These are phyloP conservation scores for Oreochromis spilurus DNA, from an alignment of 2,113 vertebrate species.

Conservation along the genomic window DNA sequence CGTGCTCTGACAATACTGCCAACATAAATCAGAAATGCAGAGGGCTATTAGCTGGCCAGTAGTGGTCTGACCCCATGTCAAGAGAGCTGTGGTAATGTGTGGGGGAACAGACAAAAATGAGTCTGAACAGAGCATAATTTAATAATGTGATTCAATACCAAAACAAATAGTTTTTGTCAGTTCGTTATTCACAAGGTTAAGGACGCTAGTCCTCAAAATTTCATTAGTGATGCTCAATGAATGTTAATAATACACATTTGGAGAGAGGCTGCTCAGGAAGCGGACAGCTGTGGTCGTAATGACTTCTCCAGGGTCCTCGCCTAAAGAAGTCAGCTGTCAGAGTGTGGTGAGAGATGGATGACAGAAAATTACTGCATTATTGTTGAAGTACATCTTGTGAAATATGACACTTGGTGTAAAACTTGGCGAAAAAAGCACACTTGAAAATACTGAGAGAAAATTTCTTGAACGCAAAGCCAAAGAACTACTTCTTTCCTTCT, in stretches of 20 bases:
- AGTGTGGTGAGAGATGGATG: background rate
- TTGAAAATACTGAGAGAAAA: background rate
- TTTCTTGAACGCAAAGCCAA: background rate
- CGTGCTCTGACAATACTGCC: background rate
- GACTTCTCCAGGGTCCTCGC: conserved; percentile 13
- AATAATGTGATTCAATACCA: background rate
- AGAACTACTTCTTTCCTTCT: background rate
- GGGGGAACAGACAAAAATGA: background rate
- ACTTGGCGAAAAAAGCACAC: background rate
- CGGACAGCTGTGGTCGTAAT: background rate
- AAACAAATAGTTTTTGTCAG: conserved; percentile 10
- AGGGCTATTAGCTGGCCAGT: background rate
- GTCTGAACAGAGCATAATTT: background rate
- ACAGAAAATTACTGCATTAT: background rate
- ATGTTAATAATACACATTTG: conserved; percentile 1
- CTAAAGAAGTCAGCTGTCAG: background rate
- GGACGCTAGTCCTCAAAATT: background rate
- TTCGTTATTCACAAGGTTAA: conserved; percentile 10
- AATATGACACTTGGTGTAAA: background rate
- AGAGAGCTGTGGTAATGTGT: background rate
- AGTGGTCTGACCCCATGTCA: background rate
- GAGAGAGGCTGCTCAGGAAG: background rate
- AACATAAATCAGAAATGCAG: conserved; percentile 1
- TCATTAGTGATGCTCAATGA: background rate
- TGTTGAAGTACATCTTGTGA: background rate